A percentile compares a stretch with the other conserved stretches of the same genome.
These are phyloP conservation scores for Urocyon cinereoargenteus DNA, from an alignment of 2,797 vertebrate genomes.

Conservation along the genomic window DNA sequence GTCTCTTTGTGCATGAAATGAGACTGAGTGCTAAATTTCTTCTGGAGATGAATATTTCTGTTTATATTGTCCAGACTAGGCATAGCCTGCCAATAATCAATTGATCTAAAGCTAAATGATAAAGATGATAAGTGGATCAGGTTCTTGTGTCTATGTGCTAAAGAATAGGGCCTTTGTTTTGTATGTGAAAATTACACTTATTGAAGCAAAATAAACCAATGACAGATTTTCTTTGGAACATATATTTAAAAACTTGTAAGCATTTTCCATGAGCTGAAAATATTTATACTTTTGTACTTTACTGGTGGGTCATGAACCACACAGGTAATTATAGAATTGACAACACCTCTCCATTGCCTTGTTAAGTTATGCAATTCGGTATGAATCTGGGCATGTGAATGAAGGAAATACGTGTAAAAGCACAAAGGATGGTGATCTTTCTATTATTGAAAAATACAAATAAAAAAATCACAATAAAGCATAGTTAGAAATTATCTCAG, in stretches of 20 bases:
- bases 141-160: not conserved
- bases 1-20: slow-evolving; percentile 60
- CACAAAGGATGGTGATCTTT: slow-evolving; percentile 25
- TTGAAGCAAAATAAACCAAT: slow-evolving; percentile 47
- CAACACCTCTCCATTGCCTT: not conserved
- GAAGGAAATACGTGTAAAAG: slow-evolving; percentile 11
- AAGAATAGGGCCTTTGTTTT: slow-evolving; percentile 59
- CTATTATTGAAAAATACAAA: slow-evolving; percentile 26
- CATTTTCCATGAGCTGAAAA: slow-evolving; percentile 47
- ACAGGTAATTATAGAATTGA: slow-evolving; percentile 26
- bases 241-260: slow-evolving; percentile 47
- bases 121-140: slow-evolving; percentile 2
- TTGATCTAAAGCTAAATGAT: slow-evolving; percentile 46
- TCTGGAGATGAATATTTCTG: slow-evolving; percentile 61
- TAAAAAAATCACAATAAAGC: slow-evolving; percentile 51
- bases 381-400: not conserved
- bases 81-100: slow-evolving; percentile 66
- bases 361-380: not conserved
- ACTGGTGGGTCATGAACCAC: not conserved
- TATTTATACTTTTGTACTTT: slow-evolving; percentile 53
- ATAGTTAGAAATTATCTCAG: not conserved
- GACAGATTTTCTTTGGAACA: slow-evolving; percentile 41
- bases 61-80: slow-evolving; percentile 69
- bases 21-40: slow-evolving; percentile 56
- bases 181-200: slow-evolving; percentile 42